Conservation (phyloP, 37 sponge, comb jelly and placozoan genomes). For the Hexactinellida sp. region DNA sequence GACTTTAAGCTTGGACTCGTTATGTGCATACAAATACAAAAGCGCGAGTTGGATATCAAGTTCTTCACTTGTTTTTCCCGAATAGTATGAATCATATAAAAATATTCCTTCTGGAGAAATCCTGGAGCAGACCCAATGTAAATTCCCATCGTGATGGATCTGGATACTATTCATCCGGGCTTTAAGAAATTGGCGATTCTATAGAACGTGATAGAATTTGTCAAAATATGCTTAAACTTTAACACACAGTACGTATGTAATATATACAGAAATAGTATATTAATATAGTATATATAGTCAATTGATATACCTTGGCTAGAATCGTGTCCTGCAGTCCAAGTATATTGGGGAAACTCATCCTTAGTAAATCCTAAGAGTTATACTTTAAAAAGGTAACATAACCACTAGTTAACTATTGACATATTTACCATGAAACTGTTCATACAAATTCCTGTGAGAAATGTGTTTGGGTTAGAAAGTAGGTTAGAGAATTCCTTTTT, state of each 20-base stretch:
- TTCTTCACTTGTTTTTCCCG: not conserved
- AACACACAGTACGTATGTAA: too few relatives aligned
- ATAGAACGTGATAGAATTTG: not conserved
- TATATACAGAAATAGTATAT: too few relatives aligned
- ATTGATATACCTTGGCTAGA: not conserved
- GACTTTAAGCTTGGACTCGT: not conserved
- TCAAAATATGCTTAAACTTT: too few relatives aligned
- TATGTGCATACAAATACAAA: not conserved
- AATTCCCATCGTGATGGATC: not conserved
- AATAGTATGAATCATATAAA: not conserved
- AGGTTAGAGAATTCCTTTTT: not conserved
- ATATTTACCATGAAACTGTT: conserved; percentile 3
- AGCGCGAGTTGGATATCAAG: not conserved
- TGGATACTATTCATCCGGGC: not conserved
- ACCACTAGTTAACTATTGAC: not conserved
- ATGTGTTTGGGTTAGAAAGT: not conserved
- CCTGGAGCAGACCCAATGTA: not conserved
- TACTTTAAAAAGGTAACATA: not conserved
- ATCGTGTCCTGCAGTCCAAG: not conserved
- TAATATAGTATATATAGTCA: not conserved
- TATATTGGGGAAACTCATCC: not conserved
- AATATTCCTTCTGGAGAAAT: not conserved
- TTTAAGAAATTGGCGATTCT: not conserved
- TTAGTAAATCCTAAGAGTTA: not conserved
- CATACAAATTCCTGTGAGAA: conserved; percentile 4